Base-by-base conservation (phyloP, 2,113 vertebrate species). In the Tachysurus fulvidraco region DNA sequence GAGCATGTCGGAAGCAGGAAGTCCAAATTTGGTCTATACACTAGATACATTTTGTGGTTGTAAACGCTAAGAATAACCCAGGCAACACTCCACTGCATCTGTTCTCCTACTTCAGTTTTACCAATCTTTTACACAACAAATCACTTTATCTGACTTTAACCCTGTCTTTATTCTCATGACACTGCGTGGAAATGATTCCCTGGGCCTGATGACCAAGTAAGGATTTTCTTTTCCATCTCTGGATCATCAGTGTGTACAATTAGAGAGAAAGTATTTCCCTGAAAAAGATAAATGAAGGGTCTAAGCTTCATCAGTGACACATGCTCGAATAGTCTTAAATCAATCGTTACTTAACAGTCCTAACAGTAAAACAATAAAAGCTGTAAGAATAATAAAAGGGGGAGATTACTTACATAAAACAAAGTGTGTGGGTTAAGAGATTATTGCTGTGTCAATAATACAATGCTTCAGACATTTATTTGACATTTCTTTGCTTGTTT, bases 401-500 rank as follows among this genome's bases (percentile, higher is more conserved):
- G 44, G 7, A 25, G 5, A 65, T 54, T 83, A 25, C 74, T 50
- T 81, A 57, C 28, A 36, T 87, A 8, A 67, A 55, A 65, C 25
- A 67, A 50, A 60, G 12, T 30, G 59, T 55, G 19, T 62, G 54
- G 36, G 79, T 83, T 16, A 46, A 50, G 12, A 59, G 52, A 13
- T 13, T 23, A 44, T 73, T 65, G n/a, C 2, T 79, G 59, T 82
- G 69, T 85, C 85, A 76, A n/a, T 54, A 36, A 14, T 60, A 16
- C 5, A 36, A 76, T 81, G 82, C 13, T 36, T 77, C 1, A 78
- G 52, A 64, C 19, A 23, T 88, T 85, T 87, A 13, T 69, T 60
- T 88, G 62, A 67, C 50, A 77, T 76, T 59, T 74, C 5, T 77
- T 77, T 89, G 14, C 36, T 79, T 83, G 44, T 74, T 62, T 81